Evolutionary conservation across 2,888 invertebrate species (phyloP), one percentile per base, ranked within the genome.

Genomic region (Argyra leucocephala): DNA sequence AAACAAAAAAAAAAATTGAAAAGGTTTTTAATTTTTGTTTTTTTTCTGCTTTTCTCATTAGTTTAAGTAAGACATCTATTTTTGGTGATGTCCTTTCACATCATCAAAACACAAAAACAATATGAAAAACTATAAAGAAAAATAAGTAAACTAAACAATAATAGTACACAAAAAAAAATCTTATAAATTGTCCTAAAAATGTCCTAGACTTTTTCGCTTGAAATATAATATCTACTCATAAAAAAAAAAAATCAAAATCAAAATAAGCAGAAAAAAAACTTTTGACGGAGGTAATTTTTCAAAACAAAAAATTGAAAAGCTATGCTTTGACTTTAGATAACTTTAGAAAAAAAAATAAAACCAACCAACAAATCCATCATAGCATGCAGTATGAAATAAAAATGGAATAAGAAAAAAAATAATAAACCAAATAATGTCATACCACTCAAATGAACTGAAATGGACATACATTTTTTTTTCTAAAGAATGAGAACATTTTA

Each of bases 241-340:
- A 26, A 26, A 26, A 26, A 26, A 26, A 26, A 26, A 26, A 26
- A 26, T 7, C 4, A 26, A 7, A 26, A 26, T 26, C 4, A 26
- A 26, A 26, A 7, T 6, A 26, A 26, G 26, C 7, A 26, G 7
- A 26, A 26, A 7, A 12, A 18, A n/a, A 48, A 48, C 48, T 15
- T 48, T 48, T 48, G 48, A 48, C 48, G 48, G 48, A 48, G 48
- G 48, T 48, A 48, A 48, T 48, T 48, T 48, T 48, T 48, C 18
- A 18, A 48, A 48, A 37, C 5, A 31, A 37, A 12, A 48, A 48
- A 48, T 48, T 48, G 48, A 48, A 48, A 48, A 48, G 48, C 48
- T 48, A 48, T 48, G 48, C 48, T 48, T 48, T 48, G 18, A 48
- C 48, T 48, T 48, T 18, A 10, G n/a, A 48, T 12, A n/a, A 48